phyloP scores from a whole-genome alignment of 2,888 invertebrate species.

The Adineta ricciae region DNA sequence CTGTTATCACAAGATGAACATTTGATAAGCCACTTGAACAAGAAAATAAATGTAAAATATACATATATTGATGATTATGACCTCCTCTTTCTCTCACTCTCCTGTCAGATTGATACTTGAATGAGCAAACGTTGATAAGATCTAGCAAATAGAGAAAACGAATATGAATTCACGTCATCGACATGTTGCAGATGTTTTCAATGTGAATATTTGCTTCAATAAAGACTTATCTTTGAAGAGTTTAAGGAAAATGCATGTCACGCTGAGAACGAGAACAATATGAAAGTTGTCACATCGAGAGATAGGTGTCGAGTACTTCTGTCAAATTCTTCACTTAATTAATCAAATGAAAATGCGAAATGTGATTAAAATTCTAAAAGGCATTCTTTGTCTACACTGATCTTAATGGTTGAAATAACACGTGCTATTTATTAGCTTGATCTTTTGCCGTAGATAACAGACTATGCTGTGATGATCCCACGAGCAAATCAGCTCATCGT shows the following conservation, averaged over 20 bases:
- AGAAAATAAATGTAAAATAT: background rate
- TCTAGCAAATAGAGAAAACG: background rate
- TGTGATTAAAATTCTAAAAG: background rate
- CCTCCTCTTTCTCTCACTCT: background rate
- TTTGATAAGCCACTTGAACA: slow-evolving; percentile 23
- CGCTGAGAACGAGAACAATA: background rate
- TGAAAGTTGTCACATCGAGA: background rate
- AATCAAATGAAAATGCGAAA: background rate
- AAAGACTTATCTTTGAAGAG: background rate
- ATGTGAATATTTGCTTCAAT: background rate
- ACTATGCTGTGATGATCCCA: background rate
- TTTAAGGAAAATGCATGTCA: background rate
- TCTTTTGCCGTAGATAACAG: background rate
- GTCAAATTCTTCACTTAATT: background rate
- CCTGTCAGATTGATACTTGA: slow-evolving; percentile 9
- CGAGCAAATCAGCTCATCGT: slow-evolving; percentile 9
- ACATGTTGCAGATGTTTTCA: background rate
- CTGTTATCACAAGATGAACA: slow-evolving; percentile 8
- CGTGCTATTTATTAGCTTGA: background rate
- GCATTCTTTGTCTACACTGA: background rate
- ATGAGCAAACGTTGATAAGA: background rate
- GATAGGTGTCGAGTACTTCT: background rate
- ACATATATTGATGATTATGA: slow-evolving; percentile 8
- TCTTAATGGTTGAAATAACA: background rate
- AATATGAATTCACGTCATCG: background rate